Conservation (phyloP, 2,113 vertebrate genomes). For the Takifugu bimaculatus region DNA sequence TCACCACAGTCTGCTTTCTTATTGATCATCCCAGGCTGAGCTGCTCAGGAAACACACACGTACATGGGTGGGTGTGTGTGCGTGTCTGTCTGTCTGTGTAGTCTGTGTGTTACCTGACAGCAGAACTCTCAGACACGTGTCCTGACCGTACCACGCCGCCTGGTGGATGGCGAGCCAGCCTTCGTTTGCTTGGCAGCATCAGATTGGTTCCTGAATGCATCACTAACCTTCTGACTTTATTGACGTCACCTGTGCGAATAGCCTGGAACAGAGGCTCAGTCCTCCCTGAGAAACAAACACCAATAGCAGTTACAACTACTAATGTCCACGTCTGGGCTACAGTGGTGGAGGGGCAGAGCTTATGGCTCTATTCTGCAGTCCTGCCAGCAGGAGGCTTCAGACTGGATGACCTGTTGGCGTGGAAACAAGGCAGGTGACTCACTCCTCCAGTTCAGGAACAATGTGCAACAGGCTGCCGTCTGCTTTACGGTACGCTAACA, state of each 20-base stretch:
- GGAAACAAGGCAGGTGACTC: conserved; percentile 61
- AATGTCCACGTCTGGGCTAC: background rate
- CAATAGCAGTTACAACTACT: background rate
- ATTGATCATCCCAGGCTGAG: conserved; percentile 80
- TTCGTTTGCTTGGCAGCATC: conserved; percentile 76
- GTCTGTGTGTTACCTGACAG: conserved; percentile 73
- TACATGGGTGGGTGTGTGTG: background rate
- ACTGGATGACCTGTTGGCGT: no score
- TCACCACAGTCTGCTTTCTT: conserved; percentile 81
- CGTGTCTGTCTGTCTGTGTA: background rate
- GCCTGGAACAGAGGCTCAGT: conserved; percentile 66
- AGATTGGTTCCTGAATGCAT: conserved; percentile 70
- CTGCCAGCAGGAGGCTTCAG: no score
- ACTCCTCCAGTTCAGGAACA: conserved; percentile 74
- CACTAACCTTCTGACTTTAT: conserved; percentile 71
- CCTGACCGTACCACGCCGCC: conserved; percentile 83
- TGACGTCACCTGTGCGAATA: conserved; percentile 58
- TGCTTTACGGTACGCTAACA: conserved; percentile 76
- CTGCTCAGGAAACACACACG: conserved; percentile 59
- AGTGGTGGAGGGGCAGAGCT: no score
- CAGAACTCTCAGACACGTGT: conserved; percentile 79
- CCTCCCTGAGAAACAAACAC: conserved; percentile 50
- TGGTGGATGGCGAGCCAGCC: conserved; percentile 90
- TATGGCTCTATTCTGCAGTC: no score
- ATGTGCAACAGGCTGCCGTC: conserved; percentile 71